Evolutionary conservation across 2,113 vertebrate species (phyloP).

Genomic region (Oreocharis arfaki): DNA sequence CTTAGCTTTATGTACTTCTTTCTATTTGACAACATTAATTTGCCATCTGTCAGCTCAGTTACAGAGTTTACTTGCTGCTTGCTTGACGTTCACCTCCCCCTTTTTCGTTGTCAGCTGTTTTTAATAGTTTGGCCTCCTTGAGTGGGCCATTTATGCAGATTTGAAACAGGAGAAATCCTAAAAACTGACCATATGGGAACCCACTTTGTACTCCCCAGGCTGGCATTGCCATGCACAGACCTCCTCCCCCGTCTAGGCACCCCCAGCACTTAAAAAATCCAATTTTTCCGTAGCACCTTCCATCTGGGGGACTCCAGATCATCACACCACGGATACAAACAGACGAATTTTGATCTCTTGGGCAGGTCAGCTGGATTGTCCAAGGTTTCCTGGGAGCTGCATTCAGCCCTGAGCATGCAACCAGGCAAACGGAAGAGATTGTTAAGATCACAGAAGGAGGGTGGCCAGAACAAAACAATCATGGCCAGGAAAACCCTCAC

Average conservation of each 20-base stretch:
- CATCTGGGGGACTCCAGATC: neutral
- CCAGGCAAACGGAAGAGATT: neutral
- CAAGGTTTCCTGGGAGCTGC: neutral
- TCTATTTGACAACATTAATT: conserved; percentile 68
- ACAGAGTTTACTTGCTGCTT: conserved; percentile 59
- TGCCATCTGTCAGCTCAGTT: conserved; percentile 67
- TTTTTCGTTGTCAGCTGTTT: conserved; percentile 55
- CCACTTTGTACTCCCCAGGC: neutral
- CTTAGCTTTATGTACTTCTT: conserved; percentile 61
- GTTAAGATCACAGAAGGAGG: neutral
- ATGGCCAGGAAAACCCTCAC: neutral
- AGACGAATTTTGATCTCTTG: neutral
- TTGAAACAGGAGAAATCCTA: conserved; percentile 51
- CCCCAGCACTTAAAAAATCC: neutral
- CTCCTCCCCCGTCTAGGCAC: neutral
- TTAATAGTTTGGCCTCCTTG: conserved; percentile 52
- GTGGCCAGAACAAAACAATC: neutral
- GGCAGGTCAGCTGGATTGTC: neutral
- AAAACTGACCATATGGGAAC: conserved; percentile 37
- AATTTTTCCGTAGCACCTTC: neutral
- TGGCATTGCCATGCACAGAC: conserved; percentile 14
- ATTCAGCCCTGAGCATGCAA: neutral
- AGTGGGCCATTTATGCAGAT: conserved; percentile 49
- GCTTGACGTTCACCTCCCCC: conserved; percentile 27
- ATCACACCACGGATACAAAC: neutral